Conservation (phyloP, 2,888 invertebrate genomes). For the Phlogophora meticulosa region DNA sequence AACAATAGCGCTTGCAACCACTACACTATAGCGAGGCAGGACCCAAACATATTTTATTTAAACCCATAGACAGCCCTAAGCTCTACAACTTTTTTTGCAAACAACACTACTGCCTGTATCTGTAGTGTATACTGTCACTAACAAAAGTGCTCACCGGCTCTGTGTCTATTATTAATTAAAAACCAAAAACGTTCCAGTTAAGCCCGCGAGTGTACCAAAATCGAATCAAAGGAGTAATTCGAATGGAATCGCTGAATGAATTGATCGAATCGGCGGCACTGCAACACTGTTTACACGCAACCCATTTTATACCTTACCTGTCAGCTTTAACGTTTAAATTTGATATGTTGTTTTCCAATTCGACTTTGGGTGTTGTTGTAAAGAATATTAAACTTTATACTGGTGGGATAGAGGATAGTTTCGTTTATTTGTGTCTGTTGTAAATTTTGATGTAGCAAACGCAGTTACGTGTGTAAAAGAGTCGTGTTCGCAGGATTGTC, state of each 20-base stretch:
- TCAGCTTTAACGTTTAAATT: slow-evolving; percentile 18
- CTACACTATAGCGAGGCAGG: too few species aligned
- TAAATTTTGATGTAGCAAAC: slow-evolving; percentile 55
- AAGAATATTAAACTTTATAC: slow-evolving; percentile 38
- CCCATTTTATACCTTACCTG: slow-evolving; percentile 37
- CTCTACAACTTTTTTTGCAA: slow-evolving; percentile 75
- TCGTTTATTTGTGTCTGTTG: slow-evolving; percentile 14
- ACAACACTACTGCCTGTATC: slow-evolving; percentile 50
- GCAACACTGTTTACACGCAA: slow-evolving; percentile 33
- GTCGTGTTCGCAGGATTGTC: slow-evolving; percentile 64
- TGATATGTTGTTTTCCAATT: background rate
- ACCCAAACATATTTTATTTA: slow-evolving; percentile 40
- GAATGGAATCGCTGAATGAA: slow-evolving; percentile 80
- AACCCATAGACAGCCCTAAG: slow-evolving; percentile 56
- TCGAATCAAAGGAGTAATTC: slow-evolving; percentile 87
- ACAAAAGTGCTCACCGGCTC: slow-evolving; percentile 71
- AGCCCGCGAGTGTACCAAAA: slow-evolving; percentile 79
- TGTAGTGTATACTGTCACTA: slow-evolving; percentile 69
- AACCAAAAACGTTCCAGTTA: slow-evolving; percentile 82
- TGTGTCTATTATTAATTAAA: slow-evolving; percentile 87
- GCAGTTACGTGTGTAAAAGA: slow-evolving; percentile 64
- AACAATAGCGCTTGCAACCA: too few species aligned
- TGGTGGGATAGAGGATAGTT: slow-evolving; percentile 23
- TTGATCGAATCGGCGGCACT: slow-evolving; percentile 68
- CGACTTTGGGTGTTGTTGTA: slow-evolving; percentile 13